These are phyloP conservation scores for Addax nasomaculatus DNA, from an alignment of 2,113 vertebrate species.

Conservation along the genomic window DNA sequence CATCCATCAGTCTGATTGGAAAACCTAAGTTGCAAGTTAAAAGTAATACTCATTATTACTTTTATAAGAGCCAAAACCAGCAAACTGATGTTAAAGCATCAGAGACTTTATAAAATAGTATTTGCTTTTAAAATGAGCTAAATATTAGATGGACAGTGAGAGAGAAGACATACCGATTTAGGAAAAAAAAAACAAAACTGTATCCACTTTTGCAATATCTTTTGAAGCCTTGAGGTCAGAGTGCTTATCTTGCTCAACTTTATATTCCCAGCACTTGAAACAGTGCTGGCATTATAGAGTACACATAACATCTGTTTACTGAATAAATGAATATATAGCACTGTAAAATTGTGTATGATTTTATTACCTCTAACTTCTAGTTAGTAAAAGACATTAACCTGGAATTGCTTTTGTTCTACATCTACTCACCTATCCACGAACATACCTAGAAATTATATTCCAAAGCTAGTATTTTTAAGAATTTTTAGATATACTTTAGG, in stretches of 20 bases:
- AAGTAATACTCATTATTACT: not conserved
- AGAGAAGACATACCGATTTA: not conserved
- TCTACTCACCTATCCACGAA: not conserved
- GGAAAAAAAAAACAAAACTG: not conserved
- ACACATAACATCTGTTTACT: not conserved
- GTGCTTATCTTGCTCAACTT: not conserved
- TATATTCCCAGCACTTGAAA: not conserved
- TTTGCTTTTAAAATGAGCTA: not conserved
- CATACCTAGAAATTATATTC: not conserved
- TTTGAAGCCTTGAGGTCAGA: not conserved
- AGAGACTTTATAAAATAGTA: not conserved
- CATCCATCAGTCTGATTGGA: conserved; percentile 92
- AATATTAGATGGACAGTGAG: not conserved
- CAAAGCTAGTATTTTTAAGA: not conserved
- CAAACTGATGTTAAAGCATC: not conserved
- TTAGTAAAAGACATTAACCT: not conserved
- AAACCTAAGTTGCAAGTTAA: conserved; percentile 82
- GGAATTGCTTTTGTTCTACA: not conserved
- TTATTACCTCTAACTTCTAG: not conserved
- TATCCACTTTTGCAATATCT: not conserved
- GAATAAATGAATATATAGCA: not conserved
- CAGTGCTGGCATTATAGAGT: not conserved
- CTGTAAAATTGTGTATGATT: not conserved
- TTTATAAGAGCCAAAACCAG: conserved; percentile 35
- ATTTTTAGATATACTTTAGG: not conserved